Base-by-base conservation (phyloP, 2,113 vertebrate species). In the Cercopithecus mona region DNA sequence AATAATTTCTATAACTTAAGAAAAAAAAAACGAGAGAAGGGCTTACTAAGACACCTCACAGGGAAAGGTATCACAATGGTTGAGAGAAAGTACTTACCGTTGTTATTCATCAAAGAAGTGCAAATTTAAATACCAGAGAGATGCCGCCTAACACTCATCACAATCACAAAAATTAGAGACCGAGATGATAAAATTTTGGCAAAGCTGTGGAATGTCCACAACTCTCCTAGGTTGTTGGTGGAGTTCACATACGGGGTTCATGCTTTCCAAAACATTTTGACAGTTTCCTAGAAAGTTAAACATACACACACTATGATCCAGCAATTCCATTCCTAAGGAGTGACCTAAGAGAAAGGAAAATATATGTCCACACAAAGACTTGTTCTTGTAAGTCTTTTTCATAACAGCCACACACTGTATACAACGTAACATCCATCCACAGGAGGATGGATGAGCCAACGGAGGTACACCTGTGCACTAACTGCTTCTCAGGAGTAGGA, bases 121-220 rank as follows among this genome's bases (percentile, higher is more conserved):
- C 8, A 5, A 35, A 35, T 48, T 57, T 48, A 48, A 94, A 57
- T 30, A 20, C 22, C 75, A 59, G 20, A 16, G 48, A 88, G 38
- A 43, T 7, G 12, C 5, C 12, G 2, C 7, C 23, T 76, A 38
- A 23, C 38, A 25, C 9, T 22, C 40, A 40, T 52, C 50, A 38
- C 25, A 52, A 32, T 8, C 27, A 17, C 27, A 22, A 35, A 68
- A 84, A n/a, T 30, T 55, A 55, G 14, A 22, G 38, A 20, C 45
- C 14, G 48, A 80, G n/a, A 23, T 2, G 20, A 64, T 7, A n/a
- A 7, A 18, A 55, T 6, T 14, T 23, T 57, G 73, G 30, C 4
- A 30, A 4, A 10, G 3, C n/a, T 4, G 16, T 4, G 2, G 45
- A 38, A 30, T 0, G 12, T 35, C 8, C n/a, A 43, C 17, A 43